Evolutionary conservation across 2,113 vertebrate genomes (phyloP), one percentile per base, ranked within the genome.

Genomic region (Stictonetta naevosa): DNA sequence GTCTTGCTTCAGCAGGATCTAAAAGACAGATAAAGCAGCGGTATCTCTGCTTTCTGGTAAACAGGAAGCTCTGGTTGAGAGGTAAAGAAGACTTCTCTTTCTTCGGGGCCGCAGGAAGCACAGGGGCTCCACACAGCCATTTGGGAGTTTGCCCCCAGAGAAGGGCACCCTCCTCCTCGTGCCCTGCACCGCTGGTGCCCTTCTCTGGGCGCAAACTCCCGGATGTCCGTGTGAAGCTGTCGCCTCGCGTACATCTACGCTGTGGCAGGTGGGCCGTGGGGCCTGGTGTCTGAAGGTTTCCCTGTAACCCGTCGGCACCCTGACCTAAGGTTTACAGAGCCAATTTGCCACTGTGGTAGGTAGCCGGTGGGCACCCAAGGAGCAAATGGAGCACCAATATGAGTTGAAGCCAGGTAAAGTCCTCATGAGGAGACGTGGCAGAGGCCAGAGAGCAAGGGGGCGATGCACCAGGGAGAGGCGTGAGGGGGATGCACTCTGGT

Each of bases 261-360:
- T 53, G 72, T 76, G 90, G 56, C 64, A 71, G 72, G 60, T 72
- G n/a, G 46, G 19, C 63, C 80, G 80, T 83, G 91, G 46, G 68
- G 78, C 60, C 73, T 23, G 76, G 73, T 75, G 25, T 15, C 63
- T 34, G 68, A 46, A 88, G 52, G 36, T 15, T 93, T 94, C 79
- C 91, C 76, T 90, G 84, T 77, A 85, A 95, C 90, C 71, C 34
- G 62, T 50, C 48, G 58, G 85, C 91, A 92, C 76, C 50, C 48
- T 89, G 80, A 38, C 34, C 89, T 72, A 68, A 75, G 38, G 56
- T 67, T 64, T 66, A 48, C 48, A 85, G 53, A 53, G 12, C 18
- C 26, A 31, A 0, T 13, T 23, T 23, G 62, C 38, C 67, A 33
- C 48, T 16, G 77, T 73, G 67, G 78, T 62, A 72, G 67, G 78